Percentiles rank a stretch among this genome's conserved stretches.
phyloP scores from a whole-genome alignment of 1,140 invertebrate genomes.

The Catajapyx aquilonaris region DNA sequence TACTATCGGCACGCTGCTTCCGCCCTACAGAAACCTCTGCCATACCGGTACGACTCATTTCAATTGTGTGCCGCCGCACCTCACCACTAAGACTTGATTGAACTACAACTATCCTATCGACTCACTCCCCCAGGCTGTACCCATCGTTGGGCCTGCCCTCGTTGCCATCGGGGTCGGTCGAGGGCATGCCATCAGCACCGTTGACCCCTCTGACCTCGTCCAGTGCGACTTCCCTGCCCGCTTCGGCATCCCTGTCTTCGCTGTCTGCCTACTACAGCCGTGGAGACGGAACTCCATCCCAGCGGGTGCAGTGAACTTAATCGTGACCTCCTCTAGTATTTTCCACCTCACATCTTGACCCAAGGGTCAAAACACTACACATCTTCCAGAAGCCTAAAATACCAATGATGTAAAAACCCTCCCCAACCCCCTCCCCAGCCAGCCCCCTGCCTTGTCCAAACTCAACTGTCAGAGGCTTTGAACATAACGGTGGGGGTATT shows the following conservation, averaged over 20 bases:
- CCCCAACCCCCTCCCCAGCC: too few species aligned
- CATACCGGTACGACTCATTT: conserved; percentile 54
- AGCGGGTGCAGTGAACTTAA: not conserved
- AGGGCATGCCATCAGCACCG: conserved; percentile 24
- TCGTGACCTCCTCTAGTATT: too few species aligned
- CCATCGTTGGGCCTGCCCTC: not conserved
- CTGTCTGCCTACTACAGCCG: conserved; percentile 34
- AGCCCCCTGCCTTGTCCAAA: too few species aligned
- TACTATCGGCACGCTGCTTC: conserved; percentile 58
- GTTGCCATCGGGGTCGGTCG: not conserved
- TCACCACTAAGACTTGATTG: conserved; percentile 30
- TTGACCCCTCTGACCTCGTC: conserved; percentile 26
- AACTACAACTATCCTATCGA: too few species aligned
- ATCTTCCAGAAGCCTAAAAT: too few species aligned
- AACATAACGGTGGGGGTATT: too few species aligned
- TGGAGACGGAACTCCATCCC: not conserved
- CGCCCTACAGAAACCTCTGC: conserved; percentile 68
- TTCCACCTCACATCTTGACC: too few species aligned
- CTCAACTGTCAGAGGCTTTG: too few species aligned
- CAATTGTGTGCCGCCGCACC: conserved; percentile 30
- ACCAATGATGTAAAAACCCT: too few species aligned
- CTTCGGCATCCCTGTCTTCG: conserved; percentile 31
- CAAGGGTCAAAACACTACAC: too few species aligned
- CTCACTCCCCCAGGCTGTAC: conserved; percentile 6
- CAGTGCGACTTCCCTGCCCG: conserved; percentile 26